These are phyloP conservation scores for Numida meleagris DNA, from an alignment of 2,113 vertebrate genomes.

Conservation along the genomic window DNA sequence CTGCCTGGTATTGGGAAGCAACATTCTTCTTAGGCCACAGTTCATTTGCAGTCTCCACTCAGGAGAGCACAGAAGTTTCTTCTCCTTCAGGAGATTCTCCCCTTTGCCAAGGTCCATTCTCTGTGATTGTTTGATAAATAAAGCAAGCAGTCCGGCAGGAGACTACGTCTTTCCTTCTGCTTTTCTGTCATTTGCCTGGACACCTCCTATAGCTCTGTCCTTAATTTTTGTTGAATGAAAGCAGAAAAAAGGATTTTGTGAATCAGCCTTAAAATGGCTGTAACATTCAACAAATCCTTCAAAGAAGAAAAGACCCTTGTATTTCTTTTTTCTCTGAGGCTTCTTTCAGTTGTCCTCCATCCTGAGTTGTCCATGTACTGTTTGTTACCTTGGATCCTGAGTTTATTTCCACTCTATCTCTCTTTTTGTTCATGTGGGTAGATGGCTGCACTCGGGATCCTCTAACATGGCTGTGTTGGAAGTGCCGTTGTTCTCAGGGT, in stretches of 20 bases:
- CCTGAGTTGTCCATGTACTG: neutral
- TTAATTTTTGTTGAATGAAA: neutral
- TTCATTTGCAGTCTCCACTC: no score
- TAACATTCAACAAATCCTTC: neutral
- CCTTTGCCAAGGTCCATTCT: no score
- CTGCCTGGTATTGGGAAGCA: no score
- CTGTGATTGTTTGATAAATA: no score
- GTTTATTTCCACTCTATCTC: neutral
- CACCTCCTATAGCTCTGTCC: no score
- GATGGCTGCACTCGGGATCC: constrained; percentile 92
- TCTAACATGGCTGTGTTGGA: constrained; percentile 95
- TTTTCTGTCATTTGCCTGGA: no score
- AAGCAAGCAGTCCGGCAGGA: no score
- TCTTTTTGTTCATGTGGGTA: constrained; percentile 39
- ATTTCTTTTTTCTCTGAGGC: neutral
- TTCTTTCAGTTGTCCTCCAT: neutral
- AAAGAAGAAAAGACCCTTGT: neutral
- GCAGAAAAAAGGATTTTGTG: neutral
- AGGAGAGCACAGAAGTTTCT: no score
- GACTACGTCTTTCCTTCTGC: no score
- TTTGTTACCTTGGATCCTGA: neutral
- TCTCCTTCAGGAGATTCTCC: no score
- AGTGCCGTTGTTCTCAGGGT: constrained; percentile 89
- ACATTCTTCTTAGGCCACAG: no score
- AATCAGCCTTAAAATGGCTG: neutral